Evolutionary conservation across 1,140 invertebrate genomes (phyloP), one percentile per base, ranked within the genome.

Genomic region (Stegodyphus dumicola): DNA sequence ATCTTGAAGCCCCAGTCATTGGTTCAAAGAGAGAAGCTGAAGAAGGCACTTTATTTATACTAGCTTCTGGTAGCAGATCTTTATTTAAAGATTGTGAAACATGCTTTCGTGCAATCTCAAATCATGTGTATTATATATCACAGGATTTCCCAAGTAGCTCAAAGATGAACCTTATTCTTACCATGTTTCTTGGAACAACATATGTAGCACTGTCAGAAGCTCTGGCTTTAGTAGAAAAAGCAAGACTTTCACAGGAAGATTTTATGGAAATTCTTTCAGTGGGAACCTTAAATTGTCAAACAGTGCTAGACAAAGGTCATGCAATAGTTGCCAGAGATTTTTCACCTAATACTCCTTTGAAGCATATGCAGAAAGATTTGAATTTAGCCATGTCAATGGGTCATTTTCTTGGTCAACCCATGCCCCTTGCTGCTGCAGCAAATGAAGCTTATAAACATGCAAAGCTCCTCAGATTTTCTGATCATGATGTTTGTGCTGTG

Each of bases 371-470:
- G 90, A 98, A 98, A 91, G 97, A 99, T 91, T 91, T 99, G 77
- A 94, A 95, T 90, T 91, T 98, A 86, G 95, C 95, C 2, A 91
- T 99, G 80, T 93, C 93, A 49, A 93, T 99, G 91, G 96, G 96
- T 11, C 96, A 99, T 90, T 92, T 94, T 76, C 90, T 97, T 87
- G 96, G 97, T 90, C 96, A 98, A 90, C 96, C 97, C 0, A 92
- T 98, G 71, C 95, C 96, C 56, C 92, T 99, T n/a, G 95, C 96
- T 7, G 95, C 97, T 48, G 94, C 96, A 60, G 96, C 96, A 60
- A 99, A 99, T 91, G 97, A 98, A 92, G 94, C 97, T 80, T 98
- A 96, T 91, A 98, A 98, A 91, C 96, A 98, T 90, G 96, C 97
- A 74, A 96, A 97, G 90, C 94, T 95, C 77, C 93, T 98, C 79